These are phyloP conservation scores for Thumatha senex DNA, from an alignment of 2,888 invertebrate species.

Conservation along the genomic window DNA sequence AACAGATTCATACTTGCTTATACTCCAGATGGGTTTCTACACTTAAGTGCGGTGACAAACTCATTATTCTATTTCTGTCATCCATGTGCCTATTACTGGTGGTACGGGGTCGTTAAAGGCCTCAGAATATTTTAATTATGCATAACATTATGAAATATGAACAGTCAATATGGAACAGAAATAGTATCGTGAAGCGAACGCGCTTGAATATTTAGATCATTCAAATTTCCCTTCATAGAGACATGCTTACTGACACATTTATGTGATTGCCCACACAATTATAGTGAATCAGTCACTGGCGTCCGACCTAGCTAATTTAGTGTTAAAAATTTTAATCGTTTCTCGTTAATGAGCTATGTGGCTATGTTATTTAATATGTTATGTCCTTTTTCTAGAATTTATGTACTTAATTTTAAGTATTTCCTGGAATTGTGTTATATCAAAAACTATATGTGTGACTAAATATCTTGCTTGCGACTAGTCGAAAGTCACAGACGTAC, in stretches of 20 bases:
- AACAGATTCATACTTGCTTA: too few relatives aligned
- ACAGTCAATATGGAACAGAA: slow-evolving; percentile 37
- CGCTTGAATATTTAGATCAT: slow-evolving; percentile 35
- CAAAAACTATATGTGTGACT: too few relatives aligned
- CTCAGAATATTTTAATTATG: slow-evolving; percentile 33
- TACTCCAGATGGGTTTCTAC: slow-evolving; percentile 5
- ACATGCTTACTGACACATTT: slow-evolving; percentile 29
- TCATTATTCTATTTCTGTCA: slow-evolving; percentile 19
- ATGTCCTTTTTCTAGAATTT: slow-evolving; percentile 18
- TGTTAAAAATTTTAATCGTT: slow-evolving; percentile 6
- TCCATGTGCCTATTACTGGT: slow-evolving; percentile 12
- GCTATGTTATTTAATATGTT: slow-evolving; percentile 4
- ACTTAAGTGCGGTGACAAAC: slow-evolving; percentile 18
- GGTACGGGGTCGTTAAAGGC: slow-evolving; percentile 19
- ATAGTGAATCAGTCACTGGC: slow-evolving; percentile 17
- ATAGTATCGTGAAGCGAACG: slow-evolving; percentile 34
- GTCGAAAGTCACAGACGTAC: too few relatives aligned
- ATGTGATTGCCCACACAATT: slow-evolving; percentile 22
- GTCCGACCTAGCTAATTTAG: slow-evolving; percentile 13
- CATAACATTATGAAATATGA: slow-evolving; percentile 35
- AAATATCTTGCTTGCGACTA: background rate
- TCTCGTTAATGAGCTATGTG: slow-evolving; percentile 1
- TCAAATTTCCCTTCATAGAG: slow-evolving; percentile 31
- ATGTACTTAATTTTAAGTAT: slow-evolving; percentile 10
- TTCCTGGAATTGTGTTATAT: slow-evolving; percentile 26